Evolutionary conservation across 2,797 vertebrate genomes (phyloP).

Genomic region (Phataginus tricuspis): DNA sequence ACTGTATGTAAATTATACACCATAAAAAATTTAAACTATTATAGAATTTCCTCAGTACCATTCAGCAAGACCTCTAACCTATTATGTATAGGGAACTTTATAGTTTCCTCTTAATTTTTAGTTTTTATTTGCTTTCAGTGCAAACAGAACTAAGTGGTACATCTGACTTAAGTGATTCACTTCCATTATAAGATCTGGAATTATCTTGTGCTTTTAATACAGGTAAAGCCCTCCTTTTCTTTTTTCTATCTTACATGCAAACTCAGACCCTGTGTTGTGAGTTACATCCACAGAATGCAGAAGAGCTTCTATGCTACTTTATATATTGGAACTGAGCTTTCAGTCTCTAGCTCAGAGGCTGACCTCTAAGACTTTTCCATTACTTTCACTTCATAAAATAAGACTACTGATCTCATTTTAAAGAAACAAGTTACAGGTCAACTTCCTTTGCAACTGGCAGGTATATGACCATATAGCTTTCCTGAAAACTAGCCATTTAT

Average conservation of each 20-base stretch:
- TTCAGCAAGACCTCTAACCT: neutral
- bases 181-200: constrained; percentile 22
- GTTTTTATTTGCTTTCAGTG: neutral
- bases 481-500: neutral
- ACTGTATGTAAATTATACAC: neutral
- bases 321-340: neutral
- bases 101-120: neutral
- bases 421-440: neutral
- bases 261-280: neutral
- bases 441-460: neutral
- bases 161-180: constrained; percentile 11
- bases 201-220: neutral
- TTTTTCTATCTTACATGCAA: neutral
- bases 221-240: neutral
- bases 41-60: neutral
- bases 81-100: neutral
- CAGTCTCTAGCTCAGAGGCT: neutral
- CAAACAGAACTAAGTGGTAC: neutral
- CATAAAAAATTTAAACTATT: neutral
- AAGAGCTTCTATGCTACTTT: neutral
- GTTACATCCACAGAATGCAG: neutral
- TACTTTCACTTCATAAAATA: neutral
- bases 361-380: neutral
- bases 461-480: neutral
- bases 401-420: neutral